These are phyloP conservation scores for Drosophila hawaiiensis DNA, from an alignment of 2,888 invertebrate genomes.

Conservation along the genomic window DNA sequence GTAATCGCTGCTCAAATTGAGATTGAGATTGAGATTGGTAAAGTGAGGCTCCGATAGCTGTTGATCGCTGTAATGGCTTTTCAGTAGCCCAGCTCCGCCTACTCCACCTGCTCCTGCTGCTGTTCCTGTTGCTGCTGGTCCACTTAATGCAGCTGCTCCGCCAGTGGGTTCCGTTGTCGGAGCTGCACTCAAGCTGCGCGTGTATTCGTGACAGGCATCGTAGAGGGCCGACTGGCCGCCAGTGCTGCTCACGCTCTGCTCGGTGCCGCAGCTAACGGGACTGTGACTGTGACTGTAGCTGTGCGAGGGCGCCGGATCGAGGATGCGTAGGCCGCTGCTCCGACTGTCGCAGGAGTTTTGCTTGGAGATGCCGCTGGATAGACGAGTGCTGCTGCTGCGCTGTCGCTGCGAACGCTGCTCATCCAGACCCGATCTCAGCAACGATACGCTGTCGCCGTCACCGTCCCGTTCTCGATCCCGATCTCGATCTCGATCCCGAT, in stretches of 20 bases:
- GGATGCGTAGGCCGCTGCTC: conserved; percentile 56
- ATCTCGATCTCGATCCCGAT: conserved; percentile 24
- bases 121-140: conserved; percentile 56
- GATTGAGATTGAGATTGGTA: conserved; percentile 75
- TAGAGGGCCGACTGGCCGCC: conserved; percentile 74
- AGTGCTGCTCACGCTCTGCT: conserved; percentile 63
- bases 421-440: conserved; percentile 73
- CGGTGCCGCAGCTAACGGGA: conserved; percentile 69
- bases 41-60: conserved; percentile 79
- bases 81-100: conserved; percentile 62
- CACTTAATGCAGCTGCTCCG: conserved; percentile 19
- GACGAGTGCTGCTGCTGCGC: conserved; percentile 75
- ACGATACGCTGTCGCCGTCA: conserved; percentile 71
- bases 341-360: conserved; percentile 83
- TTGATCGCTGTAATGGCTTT: conserved; percentile 84
- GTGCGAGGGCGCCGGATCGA: conserved; percentile 57
- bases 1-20: conserved; percentile 70
- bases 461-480: conserved; percentile 20
- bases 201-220: conserved; percentile 75
- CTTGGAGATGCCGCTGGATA: conserved; percentile 78
- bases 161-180: conserved; percentile 70
- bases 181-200: conserved; percentile 72
- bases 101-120: conserved; percentile 3
- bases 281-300: conserved; percentile 77
- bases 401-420: conserved; percentile 72